Evolutionary conservation across 2,113 vertebrate genomes (phyloP).

Genomic region (Chloropsis cyanopogon): DNA sequence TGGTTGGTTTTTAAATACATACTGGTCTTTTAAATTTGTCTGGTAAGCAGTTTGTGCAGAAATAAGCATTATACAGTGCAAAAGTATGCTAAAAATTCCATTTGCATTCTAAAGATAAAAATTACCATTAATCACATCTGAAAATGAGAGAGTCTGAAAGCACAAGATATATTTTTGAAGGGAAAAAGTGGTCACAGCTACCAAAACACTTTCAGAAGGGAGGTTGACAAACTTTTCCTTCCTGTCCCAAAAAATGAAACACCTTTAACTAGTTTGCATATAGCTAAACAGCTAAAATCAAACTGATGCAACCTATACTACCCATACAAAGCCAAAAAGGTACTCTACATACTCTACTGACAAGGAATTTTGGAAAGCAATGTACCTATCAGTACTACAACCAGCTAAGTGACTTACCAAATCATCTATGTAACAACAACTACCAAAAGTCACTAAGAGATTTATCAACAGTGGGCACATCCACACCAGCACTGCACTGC

Average conservation of each 20-base stretch:
- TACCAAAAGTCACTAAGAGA: not conserved
- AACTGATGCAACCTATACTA: not conserved
- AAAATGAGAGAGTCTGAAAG: not conserved
- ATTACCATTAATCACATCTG: not conserved
- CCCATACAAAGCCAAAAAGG: not conserved
- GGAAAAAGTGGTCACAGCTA: not conserved
- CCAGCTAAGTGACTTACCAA: not conserved
- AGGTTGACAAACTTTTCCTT: constrained; percentile 23
- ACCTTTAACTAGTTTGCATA: not conserved
- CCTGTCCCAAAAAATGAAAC: not conserved
- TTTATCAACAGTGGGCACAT: not conserved
- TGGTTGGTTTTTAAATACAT: not conserved
- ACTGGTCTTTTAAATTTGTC: not conserved
- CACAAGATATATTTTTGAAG: not conserved
- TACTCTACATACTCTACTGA: not conserved
- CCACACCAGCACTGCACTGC: not conserved
- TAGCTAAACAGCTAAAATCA: not conserved
- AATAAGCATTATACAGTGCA: not conserved
- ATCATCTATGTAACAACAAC: not conserved
- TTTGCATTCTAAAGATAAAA: constrained; percentile 31
- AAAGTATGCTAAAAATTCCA: not conserved
- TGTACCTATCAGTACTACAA: not conserved
- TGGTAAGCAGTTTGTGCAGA: not conserved
- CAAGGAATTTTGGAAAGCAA: not conserved
- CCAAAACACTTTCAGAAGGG: constrained; percentile 25